Percentiles rank a stretch among this genome's conserved stretches.
phyloP scores from a whole-genome alignment of 2,888 invertebrate genomes.

The Cantharis rufa region DNA sequence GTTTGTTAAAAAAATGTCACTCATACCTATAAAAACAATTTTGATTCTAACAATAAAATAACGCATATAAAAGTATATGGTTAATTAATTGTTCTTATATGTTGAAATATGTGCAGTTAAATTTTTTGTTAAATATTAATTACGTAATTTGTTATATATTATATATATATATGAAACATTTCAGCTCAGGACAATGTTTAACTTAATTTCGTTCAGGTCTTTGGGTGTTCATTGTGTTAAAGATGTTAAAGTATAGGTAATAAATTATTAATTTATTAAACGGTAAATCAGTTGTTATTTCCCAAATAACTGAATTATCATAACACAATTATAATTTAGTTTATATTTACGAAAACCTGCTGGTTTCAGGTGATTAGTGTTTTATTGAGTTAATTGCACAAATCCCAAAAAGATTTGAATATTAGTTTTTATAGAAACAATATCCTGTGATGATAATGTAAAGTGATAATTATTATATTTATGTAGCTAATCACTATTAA shows the following conservation, averaged over 20 bases:
- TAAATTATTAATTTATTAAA: slow-evolving; percentile 8
- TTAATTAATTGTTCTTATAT: slow-evolving; percentile 26
- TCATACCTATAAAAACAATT: slow-evolving; percentile 41
- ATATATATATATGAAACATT: slow-evolving; percentile 55
- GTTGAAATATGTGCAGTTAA: slow-evolving; percentile 46
- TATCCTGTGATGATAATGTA: slow-evolving; percentile 47
- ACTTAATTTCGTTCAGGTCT: slow-evolving; percentile 4
- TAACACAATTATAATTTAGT: slow-evolving; percentile 9
- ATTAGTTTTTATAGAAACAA: slow-evolving; percentile 38
- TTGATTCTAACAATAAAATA: slow-evolving; percentile 27
- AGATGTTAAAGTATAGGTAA: not conserved
- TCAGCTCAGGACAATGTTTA: slow-evolving; percentile 48
- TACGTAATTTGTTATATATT: slow-evolving; percentile 46
- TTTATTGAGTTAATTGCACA: not conserved
- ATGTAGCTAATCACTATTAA: slow-evolving; percentile 47
- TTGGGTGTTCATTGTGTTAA: not conserved
- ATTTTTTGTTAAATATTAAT: slow-evolving; percentile 41
- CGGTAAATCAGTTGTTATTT: slow-evolving; percentile 45
- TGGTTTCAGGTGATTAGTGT: slow-evolving; percentile 28
- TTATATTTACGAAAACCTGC: slow-evolving; percentile 27
- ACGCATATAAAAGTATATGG: slow-evolving; percentile 19
- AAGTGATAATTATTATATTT: slow-evolving; percentile 52
- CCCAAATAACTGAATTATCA: slow-evolving; percentile 48
- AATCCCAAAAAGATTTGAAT: slow-evolving; percentile 4
- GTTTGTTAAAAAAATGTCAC: slow-evolving; percentile 49